Conservation (phyloP, 2,888 invertebrate species). For the Caenorhabditis sulstoni region DNA sequence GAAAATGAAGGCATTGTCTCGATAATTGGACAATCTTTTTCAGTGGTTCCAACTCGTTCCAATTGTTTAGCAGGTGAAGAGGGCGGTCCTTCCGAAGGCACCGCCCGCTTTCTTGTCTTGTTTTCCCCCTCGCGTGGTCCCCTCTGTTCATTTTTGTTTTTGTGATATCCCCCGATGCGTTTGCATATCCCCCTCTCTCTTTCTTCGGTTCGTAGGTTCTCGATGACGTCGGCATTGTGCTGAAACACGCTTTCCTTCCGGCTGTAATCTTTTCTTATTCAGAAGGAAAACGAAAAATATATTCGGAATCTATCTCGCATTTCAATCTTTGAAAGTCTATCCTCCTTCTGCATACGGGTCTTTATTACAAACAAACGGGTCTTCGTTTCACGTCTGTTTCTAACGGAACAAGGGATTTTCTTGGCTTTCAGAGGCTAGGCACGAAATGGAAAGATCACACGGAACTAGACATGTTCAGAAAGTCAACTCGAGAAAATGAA, state of each 20-base stretch:
- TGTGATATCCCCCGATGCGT: background rate
- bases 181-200: background rate
- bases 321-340: constrained; percentile 6
- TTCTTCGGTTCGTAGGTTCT: background rate
- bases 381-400: background rate
- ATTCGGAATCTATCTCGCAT: constrained; percentile 6
- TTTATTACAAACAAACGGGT: constrained; percentile 7
- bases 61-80: constrained; percentile 2
- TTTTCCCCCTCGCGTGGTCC: background rate
- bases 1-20: no score
- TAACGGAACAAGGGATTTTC: background rate
- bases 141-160: constrained; percentile 4
- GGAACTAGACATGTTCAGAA: background rate
- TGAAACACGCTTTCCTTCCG: background rate
- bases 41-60: no score
- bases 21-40: no score
- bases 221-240: background rate
- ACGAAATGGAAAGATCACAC: background rate
- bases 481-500: no score
- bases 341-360: constrained; percentile 10
- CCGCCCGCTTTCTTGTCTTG: background rate
- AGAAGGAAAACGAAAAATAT: background rate
- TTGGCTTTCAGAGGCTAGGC: background rate
- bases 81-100: background rate
- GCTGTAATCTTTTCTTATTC: no score